Percentiles rank a stretch among this genome's conserved stretches.
Conservation (phyloP, 2,113 vertebrate genomes). For the Megalops atlanticus region DNA sequence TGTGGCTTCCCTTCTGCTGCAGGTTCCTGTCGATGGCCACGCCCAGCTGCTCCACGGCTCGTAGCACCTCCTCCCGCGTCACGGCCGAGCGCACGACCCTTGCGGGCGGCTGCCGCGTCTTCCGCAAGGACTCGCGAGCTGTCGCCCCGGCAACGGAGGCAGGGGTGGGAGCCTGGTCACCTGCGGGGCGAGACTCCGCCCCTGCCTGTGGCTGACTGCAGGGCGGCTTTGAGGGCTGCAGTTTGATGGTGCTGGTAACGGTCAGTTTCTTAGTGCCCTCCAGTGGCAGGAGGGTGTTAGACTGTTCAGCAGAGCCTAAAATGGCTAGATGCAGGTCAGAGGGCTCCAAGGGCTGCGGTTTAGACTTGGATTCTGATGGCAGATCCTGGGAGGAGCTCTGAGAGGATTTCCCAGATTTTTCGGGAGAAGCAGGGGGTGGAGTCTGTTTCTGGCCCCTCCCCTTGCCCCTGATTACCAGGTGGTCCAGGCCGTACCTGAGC, state of each 20-base stretch:
- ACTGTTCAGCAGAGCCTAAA: constrained; percentile 64
- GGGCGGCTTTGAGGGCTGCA: constrained; percentile 63
- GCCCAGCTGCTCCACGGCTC: constrained; percentile 83
- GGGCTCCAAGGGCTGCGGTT: constrained; percentile 55
- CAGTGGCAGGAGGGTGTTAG: constrained; percentile 53
- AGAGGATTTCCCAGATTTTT: constrained; percentile 75
- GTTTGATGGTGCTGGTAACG: constrained; percentile 77
- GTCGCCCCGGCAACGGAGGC: constrained; percentile 90
- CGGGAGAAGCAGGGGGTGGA: constrained; percentile 71
- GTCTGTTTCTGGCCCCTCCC: constrained; percentile 88
- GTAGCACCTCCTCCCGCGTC: constrained; percentile 87
- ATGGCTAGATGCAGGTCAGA: constrained; percentile 64
- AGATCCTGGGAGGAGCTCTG: constrained; percentile 79
- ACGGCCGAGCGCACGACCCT: constrained; percentile 82
- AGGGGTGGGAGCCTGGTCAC: constrained; percentile 68
- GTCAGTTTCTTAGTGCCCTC: constrained; percentile 75
- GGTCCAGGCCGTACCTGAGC: constrained; percentile 76
- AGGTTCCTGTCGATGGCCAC: constrained; percentile 86
- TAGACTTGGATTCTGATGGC: constrained; percentile 69
- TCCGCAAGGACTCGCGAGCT: constrained; percentile 87
- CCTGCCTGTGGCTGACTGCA: constrained; percentile 23
- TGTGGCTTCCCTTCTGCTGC: constrained; percentile 92
- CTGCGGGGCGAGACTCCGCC: constrained; percentile 42
- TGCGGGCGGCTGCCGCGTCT: constrained; percentile 86
- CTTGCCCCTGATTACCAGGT: constrained; percentile 75